phyloP scores from a whole-genome alignment of 1,140 invertebrate genomes.

The Onthophagus taurus region DNA sequence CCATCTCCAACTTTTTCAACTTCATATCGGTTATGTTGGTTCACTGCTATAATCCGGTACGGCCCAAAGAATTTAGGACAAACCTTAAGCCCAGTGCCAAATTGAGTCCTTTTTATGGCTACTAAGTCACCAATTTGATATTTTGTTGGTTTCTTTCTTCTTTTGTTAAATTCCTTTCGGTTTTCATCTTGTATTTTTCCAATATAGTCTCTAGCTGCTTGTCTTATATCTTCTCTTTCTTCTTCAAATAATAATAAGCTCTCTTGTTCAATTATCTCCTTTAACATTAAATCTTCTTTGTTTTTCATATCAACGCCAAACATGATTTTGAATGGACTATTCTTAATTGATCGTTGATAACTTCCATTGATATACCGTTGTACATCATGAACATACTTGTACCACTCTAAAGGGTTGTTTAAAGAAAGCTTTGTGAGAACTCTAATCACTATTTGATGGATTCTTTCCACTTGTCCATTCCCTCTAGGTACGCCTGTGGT shows the following conservation, averaged over 20 bases:
- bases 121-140: constrained; percentile 33
- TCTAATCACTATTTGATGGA: neutral
- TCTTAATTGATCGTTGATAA: neutral
- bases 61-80: constrained; percentile 35
- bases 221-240: constrained; percentile 3
- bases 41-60: constrained; percentile 26
- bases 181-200: constrained; percentile 33
- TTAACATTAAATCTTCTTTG: no score
- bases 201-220: constrained; percentile 25
- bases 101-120: constrained; percentile 33
- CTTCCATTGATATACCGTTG: no score
- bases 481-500: constrained; percentile 29
- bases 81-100: no score
- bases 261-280: neutral
- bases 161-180: constrained; percentile 25
- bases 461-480: constrained; percentile 31
- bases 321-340: neutral
- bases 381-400: neutral
- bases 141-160: constrained; percentile 21
- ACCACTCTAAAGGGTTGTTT: neutral
- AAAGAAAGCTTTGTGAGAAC: neutral
- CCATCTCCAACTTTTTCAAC: constrained; percentile 20
- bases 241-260: neutral
- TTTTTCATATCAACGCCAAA: no score
- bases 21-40: constrained; percentile 26